These are phyloP conservation scores for Hozukius guyotensis DNA, from an alignment of 2,797 vertebrate genomes.

Conservation along the genomic window DNA sequence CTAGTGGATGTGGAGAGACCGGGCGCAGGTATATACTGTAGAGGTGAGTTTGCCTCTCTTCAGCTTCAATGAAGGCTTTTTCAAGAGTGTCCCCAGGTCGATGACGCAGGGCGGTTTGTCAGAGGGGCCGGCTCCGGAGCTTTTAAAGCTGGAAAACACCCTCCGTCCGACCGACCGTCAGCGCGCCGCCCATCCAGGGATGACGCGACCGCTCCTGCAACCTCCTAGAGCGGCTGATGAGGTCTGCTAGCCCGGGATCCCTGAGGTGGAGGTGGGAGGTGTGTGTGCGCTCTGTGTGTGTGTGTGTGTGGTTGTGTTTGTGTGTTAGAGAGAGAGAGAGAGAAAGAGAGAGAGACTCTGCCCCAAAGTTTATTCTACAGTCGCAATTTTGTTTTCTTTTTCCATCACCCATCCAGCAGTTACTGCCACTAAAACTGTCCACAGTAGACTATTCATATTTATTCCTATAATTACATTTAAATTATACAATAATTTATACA, in stretches of 20 bases:
- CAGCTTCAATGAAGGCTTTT: conserved; percentile 60
- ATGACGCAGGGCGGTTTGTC: conserved; percentile 89
- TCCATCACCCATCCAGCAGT: not conserved
- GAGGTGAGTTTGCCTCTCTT: conserved; percentile 63
- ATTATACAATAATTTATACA: not conserved
- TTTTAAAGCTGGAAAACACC: conserved; percentile 99
- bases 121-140: conserved; percentile 81
- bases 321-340: not conserved
- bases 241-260: conserved; percentile 74
- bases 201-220: conserved; percentile 85
- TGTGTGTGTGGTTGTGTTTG: not conserved
- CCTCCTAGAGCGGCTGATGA: conserved; percentile 67
- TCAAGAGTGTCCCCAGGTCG: conserved; percentile 81
- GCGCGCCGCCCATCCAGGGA: conserved; percentile 81
- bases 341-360: not conserved
- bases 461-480: not conserved
- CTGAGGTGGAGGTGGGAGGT: conserved; percentile 56
- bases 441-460: no score
- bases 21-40: no score
- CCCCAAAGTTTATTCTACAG: not conserved
- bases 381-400: not conserved
- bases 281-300: not conserved
- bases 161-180: conserved; percentile 62
- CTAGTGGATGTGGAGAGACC: no score
- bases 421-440: not conserved